Evolutionary conservation across 2,113 vertebrate genomes (phyloP), one percentile per base, ranked within the genome.

Genomic region (Poicephalus gulielmi): DNA sequence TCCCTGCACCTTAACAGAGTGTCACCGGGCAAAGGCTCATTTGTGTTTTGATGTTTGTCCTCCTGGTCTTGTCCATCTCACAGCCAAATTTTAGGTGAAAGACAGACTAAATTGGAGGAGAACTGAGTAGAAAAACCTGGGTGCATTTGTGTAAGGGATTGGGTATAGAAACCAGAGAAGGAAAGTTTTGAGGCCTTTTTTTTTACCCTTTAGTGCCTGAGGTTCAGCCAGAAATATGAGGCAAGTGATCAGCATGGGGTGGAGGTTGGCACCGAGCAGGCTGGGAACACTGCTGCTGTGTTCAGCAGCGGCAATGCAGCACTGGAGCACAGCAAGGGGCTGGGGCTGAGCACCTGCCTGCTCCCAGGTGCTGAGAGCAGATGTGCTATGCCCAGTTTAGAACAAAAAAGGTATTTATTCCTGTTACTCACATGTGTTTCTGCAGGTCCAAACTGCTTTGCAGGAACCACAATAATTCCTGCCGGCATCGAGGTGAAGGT

Each of bases 401-500:
- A 60, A 0, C 10, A 7, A 17, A 9, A 5, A 16, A 43, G 6
- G 22, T 64, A 88, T 71, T 94, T 41, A 85, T 52, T 31, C 69
- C 44, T 94, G 7, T 70, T 17, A 1, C 50, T 49, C 35, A 24
- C 8, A 0, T 92, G 68, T 97, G 46, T 98, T 86, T 92, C 86
- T 97, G 83, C 98, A 99, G 99, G 99, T 98, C 99, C 99, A 74
- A 99, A 99, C 98, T 99, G 99, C 98, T 99, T 99, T 95, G 99
- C 99, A 80, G 99, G 99, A 98, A 99, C 99, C 39, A 99, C 99
- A 9, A 99, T 99, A 88, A 99, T 99, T 97, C 99, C 99, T 17
- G 99, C 99, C 55, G 99, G 99, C 97, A 99, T 99, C 53, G 99
- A 99, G 97, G 99, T 99, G 94, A 99, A 99, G 98, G 99, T 99